Conservation (phyloP, 2,888 invertebrate genomes). For the Ypsolopha scabrella region DNA sequence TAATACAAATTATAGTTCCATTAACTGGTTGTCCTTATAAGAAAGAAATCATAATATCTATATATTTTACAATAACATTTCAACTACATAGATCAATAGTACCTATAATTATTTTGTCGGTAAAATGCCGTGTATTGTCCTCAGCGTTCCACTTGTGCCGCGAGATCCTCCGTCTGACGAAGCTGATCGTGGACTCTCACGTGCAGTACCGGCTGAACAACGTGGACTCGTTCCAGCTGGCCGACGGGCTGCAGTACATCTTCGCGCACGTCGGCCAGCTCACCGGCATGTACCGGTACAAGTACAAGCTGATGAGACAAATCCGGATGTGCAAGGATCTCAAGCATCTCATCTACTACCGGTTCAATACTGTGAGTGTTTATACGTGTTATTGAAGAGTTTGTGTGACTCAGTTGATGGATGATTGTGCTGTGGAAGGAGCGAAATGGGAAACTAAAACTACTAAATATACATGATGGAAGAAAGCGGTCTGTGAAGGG, state of each 20-base stretch:
- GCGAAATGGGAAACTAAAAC: too few relatives aligned
- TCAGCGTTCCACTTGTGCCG: constrained; percentile 98
- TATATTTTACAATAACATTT: too few relatives aligned
- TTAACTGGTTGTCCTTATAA: too few relatives aligned
- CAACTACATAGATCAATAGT: too few relatives aligned
- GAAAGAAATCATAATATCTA: too few relatives aligned
- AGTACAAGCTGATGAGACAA: constrained; percentile 98
- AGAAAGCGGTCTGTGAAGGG: too few relatives aligned
- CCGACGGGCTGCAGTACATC: constrained; percentile 98
- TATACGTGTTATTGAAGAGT: neutral
- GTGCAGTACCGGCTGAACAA: constrained; percentile 99
- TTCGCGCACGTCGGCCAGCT: constrained; percentile 99
- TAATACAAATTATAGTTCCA: too few relatives aligned
- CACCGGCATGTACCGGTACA: constrained; percentile 99
- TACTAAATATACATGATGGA: too few relatives aligned
- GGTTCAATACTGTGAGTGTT: constrained; percentile 92
- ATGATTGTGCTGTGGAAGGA: too few relatives aligned
- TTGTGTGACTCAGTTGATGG: too few relatives aligned
- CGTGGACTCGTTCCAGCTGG: constrained; percentile 98
- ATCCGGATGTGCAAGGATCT: constrained; percentile 99
- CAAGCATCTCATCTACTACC: constrained; percentile 98
- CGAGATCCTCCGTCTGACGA: constrained; percentile 98
- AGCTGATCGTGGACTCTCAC: constrained; percentile 98
- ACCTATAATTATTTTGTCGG: too few relatives aligned
- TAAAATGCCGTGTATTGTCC: neutral